Percentiles rank a stretch among this genome's conserved stretches.
phyloP scores from a whole-genome alignment of 2,113 vertebrate species.

The Cryptomyrus ogoouensis region DNA sequence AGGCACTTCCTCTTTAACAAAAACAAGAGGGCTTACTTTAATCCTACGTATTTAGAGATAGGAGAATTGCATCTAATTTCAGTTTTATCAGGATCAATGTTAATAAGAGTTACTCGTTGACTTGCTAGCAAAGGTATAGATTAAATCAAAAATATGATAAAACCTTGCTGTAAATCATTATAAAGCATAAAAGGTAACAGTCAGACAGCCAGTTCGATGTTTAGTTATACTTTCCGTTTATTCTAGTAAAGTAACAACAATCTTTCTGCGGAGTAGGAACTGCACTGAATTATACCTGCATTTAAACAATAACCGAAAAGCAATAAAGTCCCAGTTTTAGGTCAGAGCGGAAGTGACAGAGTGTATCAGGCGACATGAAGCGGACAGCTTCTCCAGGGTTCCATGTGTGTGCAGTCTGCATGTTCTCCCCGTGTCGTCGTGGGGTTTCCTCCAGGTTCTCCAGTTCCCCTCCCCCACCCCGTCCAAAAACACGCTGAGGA shows the following conservation, averaged over 20 bases:
- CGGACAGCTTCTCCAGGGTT: not conserved
- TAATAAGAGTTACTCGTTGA: not conserved
- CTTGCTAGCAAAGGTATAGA: not conserved
- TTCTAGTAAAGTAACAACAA: not conserved
- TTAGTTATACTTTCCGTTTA: not conserved
- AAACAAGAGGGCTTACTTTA: not conserved
- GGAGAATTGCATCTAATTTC: not conserved
- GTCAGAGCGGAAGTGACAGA: not conserved
- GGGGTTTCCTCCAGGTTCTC: not conserved
- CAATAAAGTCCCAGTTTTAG: too few relatives aligned
- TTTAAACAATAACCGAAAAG: not conserved
- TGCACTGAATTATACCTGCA: not conserved
- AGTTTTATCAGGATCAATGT: not conserved
- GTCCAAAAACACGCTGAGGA: not conserved
- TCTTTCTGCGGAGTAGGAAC: not conserved
- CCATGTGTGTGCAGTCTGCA: not conserved
- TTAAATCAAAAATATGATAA: not conserved
- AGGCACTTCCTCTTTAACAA: not conserved
- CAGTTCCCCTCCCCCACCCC: not conserved
- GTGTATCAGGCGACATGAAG: not conserved
- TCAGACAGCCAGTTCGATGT: not conserved
- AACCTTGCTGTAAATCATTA: not conserved
- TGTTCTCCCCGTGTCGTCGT: not conserved
- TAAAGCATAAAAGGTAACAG: not conserved
- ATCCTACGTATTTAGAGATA: not conserved